Evolutionary conservation across 37 sponge, comb jelly and placozoan species (phyloP), one percentile per base, ranked within the genome.

Genomic region (Aphrocallistes beatrix): DNA sequence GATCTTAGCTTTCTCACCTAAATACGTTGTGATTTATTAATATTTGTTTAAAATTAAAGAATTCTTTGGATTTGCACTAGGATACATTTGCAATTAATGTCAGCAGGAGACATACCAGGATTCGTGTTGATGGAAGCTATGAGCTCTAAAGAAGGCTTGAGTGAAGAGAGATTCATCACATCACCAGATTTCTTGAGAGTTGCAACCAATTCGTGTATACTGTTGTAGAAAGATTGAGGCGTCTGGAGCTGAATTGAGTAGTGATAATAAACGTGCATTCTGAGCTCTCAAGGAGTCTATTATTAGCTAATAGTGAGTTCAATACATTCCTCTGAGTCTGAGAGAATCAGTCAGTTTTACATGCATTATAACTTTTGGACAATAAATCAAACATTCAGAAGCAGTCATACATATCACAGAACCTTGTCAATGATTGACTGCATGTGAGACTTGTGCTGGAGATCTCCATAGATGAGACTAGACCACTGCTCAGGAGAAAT

Each of bases 401-500:
- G 19, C 21, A 21, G 19, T 48, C 17, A 23, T 48, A 21, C 37
- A 75, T 17, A 83, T 8, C 8, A 38, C 32, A 50, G 36, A 38
- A 94, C 98, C 94, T 94, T 94, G 85, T 97, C 98, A 23, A 97
- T 93, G 82, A 97, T 94, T 81, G 93, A 93, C 90, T 97, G 98
- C 94, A 97, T 97, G 75, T 97, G 93, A 37, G 95, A 90, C 86
- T 94, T 94, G 87, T 93, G 91, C 23, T 87, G 86, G 34, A 90
- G 86, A 81, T 90, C 87, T 38, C 93, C 92, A 88, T 97, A 94
- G 38, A 97, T 86, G 48, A 94, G 90, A 38, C 87, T 88, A 30
- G 95, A 92, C 91, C 92, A 94, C 86, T 94, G 93, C 82, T 97
- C 98, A 1, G 98, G 98, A 39, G 92, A 85, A 81, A 97, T 94